These are phyloP conservation scores for Spisula subtruncata DNA, from an alignment of 2,888 invertebrate genomes.

Conservation along the genomic window DNA sequence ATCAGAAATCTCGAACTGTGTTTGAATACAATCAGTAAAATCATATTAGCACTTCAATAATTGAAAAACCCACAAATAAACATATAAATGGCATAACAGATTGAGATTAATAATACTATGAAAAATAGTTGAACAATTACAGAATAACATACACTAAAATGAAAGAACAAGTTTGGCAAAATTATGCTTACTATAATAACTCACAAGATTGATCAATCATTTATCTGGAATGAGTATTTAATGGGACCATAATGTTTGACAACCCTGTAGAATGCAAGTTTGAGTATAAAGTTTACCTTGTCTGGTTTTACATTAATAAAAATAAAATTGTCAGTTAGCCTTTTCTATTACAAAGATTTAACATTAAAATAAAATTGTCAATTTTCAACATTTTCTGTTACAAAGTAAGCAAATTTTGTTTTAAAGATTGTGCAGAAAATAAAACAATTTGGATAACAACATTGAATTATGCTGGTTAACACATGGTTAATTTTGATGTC, in stretches of 20 bases:
- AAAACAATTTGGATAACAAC: background rate
- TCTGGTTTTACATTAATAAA: no score
- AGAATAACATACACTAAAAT: constrained; percentile 21
- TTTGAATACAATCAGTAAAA: constrained; percentile 30
- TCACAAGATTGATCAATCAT: constrained; percentile 10
- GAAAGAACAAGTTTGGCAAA: constrained; percentile 29
- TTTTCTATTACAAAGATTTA: no score
- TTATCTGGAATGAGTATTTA: constrained; percentile 21
- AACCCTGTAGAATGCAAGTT: constrained; percentile 19
- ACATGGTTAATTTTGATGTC: constrained; percentile 2
- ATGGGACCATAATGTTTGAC: background rate
- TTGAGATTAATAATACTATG: constrained; percentile 29
- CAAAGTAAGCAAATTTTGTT: background rate
- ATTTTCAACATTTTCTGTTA: no score
- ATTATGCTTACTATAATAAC: constrained; percentile 24
- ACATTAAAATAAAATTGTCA: no score
- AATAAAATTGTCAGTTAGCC: background rate
- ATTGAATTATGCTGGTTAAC: constrained; percentile 7
- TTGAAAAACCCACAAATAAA: constrained; percentile 12
- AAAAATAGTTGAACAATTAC: constrained; percentile 17
- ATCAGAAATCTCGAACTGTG: constrained; percentile 3
- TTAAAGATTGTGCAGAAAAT: background rate
- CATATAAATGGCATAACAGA: constrained; percentile 13
- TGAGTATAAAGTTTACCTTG: background rate
- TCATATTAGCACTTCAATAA: constrained; percentile 21